A percentile compares a stretch with the other conserved stretches of the same genome.
Evolutionary conservation across 2,888 invertebrate genomes (phyloP).

Genomic region (Emmelina monodactyla): DNA sequence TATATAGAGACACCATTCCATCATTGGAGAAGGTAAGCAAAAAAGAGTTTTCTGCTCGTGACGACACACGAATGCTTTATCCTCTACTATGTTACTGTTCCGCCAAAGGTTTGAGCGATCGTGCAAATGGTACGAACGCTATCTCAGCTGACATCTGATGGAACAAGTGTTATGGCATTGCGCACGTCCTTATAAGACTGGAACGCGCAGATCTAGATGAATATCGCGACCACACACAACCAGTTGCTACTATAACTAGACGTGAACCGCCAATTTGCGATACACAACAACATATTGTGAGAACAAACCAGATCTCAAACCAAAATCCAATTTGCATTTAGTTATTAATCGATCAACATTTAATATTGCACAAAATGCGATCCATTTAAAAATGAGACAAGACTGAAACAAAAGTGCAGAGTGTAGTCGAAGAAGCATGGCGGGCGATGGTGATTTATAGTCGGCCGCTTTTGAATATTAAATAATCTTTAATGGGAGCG

Average conservation of each 20-base stretch:
- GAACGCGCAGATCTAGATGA: slow-evolving; percentile 43
- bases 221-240: slow-evolving; percentile 50
- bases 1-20: no score
- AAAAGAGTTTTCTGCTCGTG: no score
- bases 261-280: slow-evolving; percentile 42
- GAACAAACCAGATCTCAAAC: no score
- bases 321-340: slow-evolving; percentile 1
- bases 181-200: slow-evolving; percentile 45
- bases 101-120: slow-evolving; percentile 30
- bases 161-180: slow-evolving; percentile 57
- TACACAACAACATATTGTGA: slow-evolving; percentile 32
- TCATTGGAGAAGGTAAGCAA: no score
- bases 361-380: slow-evolving; percentile 14
- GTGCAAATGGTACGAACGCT: slow-evolving; percentile 23
- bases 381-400: slow-evolving; percentile 31
- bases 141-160: slow-evolving; percentile 44
- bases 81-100: no score
- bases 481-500: slow-evolving; percentile 67
- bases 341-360: neutral
- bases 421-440: slow-evolving; percentile 56
- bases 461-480: slow-evolving; percentile 64
- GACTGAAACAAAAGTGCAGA: slow-evolving; percentile 53
- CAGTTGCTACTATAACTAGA: slow-evolving; percentile 35
- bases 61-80: no score
- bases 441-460: slow-evolving; percentile 62